phyloP scores from a whole-genome alignment of 2,888 invertebrate species.

The Rhaphigaster nebulosa region DNA sequence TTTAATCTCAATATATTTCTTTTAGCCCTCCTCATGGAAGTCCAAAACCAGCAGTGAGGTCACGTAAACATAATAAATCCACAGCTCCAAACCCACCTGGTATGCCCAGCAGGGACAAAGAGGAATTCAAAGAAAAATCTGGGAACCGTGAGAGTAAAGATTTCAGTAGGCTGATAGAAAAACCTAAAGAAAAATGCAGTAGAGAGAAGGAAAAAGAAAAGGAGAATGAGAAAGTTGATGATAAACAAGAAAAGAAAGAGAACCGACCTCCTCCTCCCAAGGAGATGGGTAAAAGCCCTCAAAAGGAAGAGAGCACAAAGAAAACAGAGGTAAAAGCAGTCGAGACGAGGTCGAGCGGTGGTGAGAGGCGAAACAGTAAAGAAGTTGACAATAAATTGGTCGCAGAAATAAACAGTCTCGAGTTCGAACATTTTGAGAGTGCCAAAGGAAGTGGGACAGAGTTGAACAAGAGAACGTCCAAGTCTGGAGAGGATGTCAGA shows the following conservation, averaged over 20 bases:
- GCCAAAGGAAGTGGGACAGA: slow-evolving; percentile 57
- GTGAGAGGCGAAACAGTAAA: slow-evolving; percentile 48
- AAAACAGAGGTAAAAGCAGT: slow-evolving; percentile 61
- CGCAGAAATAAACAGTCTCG: background rate
- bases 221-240: background rate
- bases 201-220: slow-evolving; percentile 24
- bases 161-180: slow-evolving; percentile 10
- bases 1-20: slow-evolving; percentile 37
- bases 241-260: slow-evolving; percentile 48
- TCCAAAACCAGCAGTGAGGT: slow-evolving; percentile 79
- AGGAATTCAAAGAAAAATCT: slow-evolving; percentile 45
- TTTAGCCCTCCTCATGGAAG: slow-evolving; percentile 81
- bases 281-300: slow-evolving; percentile 8
- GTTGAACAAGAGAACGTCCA: slow-evolving; percentile 61
- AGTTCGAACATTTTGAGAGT: slow-evolving; percentile 29
- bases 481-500: slow-evolving; percentile 63
- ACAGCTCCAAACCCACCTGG: slow-evolving; percentile 78
- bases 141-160: slow-evolving; percentile 47
- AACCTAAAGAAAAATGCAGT: slow-evolving; percentile 20
- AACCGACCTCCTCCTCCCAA: slow-evolving; percentile 19
- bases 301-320: slow-evolving; percentile 43
- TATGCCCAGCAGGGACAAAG: slow-evolving; percentile 48
- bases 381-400: background rate
- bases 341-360: slow-evolving; percentile 56
- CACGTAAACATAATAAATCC: slow-evolving; percentile 82